phyloP scores from a whole-genome alignment of 2,888 invertebrate genomes.

The Chromoteleia sp. region DNA sequence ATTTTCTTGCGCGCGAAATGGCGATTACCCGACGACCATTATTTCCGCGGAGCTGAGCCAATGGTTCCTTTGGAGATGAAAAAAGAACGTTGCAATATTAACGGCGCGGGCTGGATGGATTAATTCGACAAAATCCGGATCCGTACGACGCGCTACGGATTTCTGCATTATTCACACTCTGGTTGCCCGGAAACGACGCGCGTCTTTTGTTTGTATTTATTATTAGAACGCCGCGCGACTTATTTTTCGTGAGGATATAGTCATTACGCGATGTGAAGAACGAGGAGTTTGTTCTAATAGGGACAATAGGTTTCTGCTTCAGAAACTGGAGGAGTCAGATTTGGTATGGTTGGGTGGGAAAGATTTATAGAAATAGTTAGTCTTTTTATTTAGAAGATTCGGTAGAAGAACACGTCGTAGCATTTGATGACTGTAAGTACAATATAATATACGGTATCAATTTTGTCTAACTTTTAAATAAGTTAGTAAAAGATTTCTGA shows the following conservation, averaged over 20 bases:
- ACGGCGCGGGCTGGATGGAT: constrained; percentile 62
- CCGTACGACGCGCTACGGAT: constrained; percentile 55
- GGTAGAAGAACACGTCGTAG: neutral
- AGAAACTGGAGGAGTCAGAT: constrained; percentile 1
- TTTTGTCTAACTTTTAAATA: too few species aligned
- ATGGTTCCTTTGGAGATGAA: constrained; percentile 51
- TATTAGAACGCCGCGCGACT: constrained; percentile 55
- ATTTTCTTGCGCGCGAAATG: constrained; percentile 71
- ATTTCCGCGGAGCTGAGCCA: constrained; percentile 47
- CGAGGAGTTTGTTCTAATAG: constrained; percentile 22
- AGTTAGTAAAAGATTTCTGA: too few species aligned
- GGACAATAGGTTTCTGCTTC: constrained; percentile 49
- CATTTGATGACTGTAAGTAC: too few species aligned
- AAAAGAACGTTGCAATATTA: constrained; percentile 63
- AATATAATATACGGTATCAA: too few species aligned
- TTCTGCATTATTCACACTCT: constrained; percentile 64
- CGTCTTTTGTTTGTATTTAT: constrained; percentile 64
- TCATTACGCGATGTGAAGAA: constrained; percentile 47
- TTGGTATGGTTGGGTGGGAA: constrained; percentile 5
- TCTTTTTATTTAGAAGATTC: neutral
- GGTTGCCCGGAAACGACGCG: constrained; percentile 61
- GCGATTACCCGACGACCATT: constrained; percentile 70
- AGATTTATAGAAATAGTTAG: neutral
- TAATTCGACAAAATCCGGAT: constrained; percentile 65
- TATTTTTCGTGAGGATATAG: constrained; percentile 55